Evolutionary conservation across 2,113 vertebrate genomes (phyloP), one percentile per base, ranked within the genome.

Genomic region (Eonycteris spelaea): DNA sequence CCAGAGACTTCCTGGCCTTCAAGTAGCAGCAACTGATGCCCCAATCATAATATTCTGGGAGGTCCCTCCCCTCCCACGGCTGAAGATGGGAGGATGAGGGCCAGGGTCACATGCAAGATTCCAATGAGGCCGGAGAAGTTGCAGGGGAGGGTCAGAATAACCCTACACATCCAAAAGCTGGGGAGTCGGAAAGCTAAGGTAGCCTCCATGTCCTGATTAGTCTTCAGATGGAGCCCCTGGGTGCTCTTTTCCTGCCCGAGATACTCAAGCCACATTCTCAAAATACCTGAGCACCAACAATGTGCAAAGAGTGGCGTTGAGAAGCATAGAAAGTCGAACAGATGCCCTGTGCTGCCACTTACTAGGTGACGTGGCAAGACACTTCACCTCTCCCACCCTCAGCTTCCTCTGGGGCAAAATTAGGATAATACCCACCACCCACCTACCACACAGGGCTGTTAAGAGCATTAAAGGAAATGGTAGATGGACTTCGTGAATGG

Each of bases 31-130:
- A 83, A 43, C 45, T 38, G 65, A 91, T 38, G 33, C 16, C 68
- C 22, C 57, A 70, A 30, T 16, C 35, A 43, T 30, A 73, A 61
- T 21, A 40, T 15, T 73, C 35, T 40, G 26, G 16, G 38, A 8
- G 13, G 4, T 13, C 40, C 12, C n/a, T 40, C 6, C 19, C 18
- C 35, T 79, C 61, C 22, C 40, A 40, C 0, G 2, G 45, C 48
- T 74, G 3, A 43, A 30, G 84, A n/a, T 15, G 51, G 16, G 43
- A 82, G 33, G 21, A 14, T 48, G 6, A 57, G 45, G 7, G 63
- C 30, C 38, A 38, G 35, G 43, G 26, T 63, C 30, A 80, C 77
- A 59, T 7, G 35, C 55, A 53, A 84, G 40, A 40, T 67, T 30
- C 71, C 38, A 65, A 0, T 5, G 40, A 38, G 59, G 22, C 28